Evolutionary conservation across 2,888 invertebrate species (phyloP).

Genomic region (Chymomyza caudatula): DNA sequence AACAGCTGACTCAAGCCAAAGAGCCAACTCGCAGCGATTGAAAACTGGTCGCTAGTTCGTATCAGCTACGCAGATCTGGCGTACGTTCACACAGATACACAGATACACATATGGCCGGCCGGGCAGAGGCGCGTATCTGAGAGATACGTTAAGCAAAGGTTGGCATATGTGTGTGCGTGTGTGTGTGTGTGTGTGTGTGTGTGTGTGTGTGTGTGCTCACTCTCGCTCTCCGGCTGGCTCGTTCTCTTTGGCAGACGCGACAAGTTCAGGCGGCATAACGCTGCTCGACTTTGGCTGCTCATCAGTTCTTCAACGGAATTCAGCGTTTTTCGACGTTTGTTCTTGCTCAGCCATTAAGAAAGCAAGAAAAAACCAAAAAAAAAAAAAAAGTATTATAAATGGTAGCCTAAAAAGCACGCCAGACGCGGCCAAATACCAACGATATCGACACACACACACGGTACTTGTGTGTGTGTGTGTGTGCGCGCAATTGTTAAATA

Average conservation of each 20-base stretch:
- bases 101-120: background rate
- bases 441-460: background rate
- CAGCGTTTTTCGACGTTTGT: slow-evolving; percentile 61
- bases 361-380: background rate
- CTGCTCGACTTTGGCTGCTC: slow-evolving; percentile 31
- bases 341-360: slow-evolving; percentile 13
- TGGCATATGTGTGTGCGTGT: background rate
- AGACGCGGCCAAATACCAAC: background rate
- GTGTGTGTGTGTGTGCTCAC: background rate
- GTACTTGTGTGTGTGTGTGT: slow-evolving; percentile 11
- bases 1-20: background rate
- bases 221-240: background rate
- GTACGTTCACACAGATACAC: background rate
- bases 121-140: background rate
- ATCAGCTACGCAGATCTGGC: background rate
- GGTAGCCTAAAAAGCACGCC: background rate
- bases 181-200: background rate
- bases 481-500: background rate
- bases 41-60: background rate
- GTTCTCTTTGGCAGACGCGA: background rate
- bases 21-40: background rate
- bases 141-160: background rate
- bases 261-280: background rate
- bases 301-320: slow-evolving; percentile 65
- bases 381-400: background rate